Base-by-base conservation (phyloP, 64 coral and sea anemone species). In the Actinia equina region DNA sequence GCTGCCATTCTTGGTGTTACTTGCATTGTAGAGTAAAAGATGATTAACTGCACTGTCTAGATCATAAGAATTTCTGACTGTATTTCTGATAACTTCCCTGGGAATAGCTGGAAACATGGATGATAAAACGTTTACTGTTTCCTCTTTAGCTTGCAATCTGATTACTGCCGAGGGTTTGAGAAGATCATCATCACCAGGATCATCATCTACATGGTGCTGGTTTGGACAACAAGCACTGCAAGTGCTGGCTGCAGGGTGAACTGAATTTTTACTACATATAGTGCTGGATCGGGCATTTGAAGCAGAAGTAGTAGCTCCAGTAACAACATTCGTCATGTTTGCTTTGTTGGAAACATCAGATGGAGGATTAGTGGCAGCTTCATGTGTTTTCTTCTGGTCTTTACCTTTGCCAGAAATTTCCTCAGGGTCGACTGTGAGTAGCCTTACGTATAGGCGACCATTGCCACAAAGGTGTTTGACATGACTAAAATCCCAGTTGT, bases 401-500 rank as follows among this genome's bases (percentile, higher is more conserved):
- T 83, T 11, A 84, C 26, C 62, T 90, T 84, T 84, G 63, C 82
- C 82, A 64, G 62, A 84, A 82, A 92, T 87, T 64, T 92, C 77
- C 56, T 92, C 90, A 82, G 82, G 17, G 52, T 92, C 53, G n/a
- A 42, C 54, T 56, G 56, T 87, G 13, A 83, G 42, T 44, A 92
- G 64, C 54, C 85, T 87, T 30, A 87, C 90, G 49, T 87, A 89
- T 51, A 89, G 82, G 41, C 81, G 81, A 55, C 88, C 81, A 67
- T 89, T 84, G 12, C 80, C 88, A 84, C 88, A 89, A 25, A 89
- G 55, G 46, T 92, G 90, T 80, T 86, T 87, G n/a, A 92, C 90
- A 92, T 87, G 90, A 82, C 43, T 87, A 87, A 92, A 92, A 87
- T 92, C 90, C 85, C 90, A 92, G 43, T 81, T 69, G 79, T 83